A percentile compares a stretch with the other conserved stretches of the same genome.
Evolutionary conservation across 2,888 invertebrate species (phyloP).

Genomic region (Dendrolimus houi): DNA sequence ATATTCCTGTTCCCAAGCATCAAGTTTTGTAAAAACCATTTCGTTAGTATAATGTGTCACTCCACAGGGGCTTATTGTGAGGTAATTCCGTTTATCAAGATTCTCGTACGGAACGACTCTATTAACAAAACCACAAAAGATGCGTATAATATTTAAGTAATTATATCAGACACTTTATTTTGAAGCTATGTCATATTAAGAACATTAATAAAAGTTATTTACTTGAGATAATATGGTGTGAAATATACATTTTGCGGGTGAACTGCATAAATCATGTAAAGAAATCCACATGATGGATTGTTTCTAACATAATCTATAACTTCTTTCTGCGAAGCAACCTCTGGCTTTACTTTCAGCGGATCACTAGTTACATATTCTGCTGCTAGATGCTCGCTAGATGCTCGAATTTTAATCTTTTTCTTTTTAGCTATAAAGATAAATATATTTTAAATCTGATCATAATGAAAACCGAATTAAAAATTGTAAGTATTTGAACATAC

Average conservation of each 20-base stretch:
- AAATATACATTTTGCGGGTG: slow-evolving; percentile 83
- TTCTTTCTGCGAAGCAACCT: slow-evolving; percentile 57
- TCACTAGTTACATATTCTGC: slow-evolving; percentile 28
- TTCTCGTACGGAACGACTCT: slow-evolving; percentile 85
- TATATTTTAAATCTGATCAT: neutral
- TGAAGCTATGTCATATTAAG: neutral
- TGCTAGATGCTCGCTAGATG: slow-evolving; percentile 17
- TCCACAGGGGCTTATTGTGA: slow-evolving; percentile 89
- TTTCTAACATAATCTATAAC: slow-evolving; percentile 69
- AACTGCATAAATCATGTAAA: slow-evolving; percentile 86
- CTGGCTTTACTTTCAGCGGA: slow-evolving; percentile 58
- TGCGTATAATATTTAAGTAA: neutral
- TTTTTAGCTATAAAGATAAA: slow-evolving; percentile 15
- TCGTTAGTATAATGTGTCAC: slow-evolving; percentile 87
- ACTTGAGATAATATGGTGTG: slow-evolving; percentile 86
- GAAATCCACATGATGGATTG: slow-evolving; percentile 79
- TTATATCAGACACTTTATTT: neutral
- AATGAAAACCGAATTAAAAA: neutral
- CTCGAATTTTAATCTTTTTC: slow-evolving; percentile 43
- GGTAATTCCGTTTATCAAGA: slow-evolving; percentile 82
- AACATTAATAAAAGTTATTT: slow-evolving; percentile 23
- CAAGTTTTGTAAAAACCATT: slow-evolving; percentile 85
- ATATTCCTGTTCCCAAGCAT: slow-evolving; percentile 89
- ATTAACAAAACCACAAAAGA: slow-evolving; percentile 4
- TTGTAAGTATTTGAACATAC: slow-evolving; percentile 10